Conservation (phyloP, 2,888 invertebrate genomes). For the Esperia sulphurella region DNA sequence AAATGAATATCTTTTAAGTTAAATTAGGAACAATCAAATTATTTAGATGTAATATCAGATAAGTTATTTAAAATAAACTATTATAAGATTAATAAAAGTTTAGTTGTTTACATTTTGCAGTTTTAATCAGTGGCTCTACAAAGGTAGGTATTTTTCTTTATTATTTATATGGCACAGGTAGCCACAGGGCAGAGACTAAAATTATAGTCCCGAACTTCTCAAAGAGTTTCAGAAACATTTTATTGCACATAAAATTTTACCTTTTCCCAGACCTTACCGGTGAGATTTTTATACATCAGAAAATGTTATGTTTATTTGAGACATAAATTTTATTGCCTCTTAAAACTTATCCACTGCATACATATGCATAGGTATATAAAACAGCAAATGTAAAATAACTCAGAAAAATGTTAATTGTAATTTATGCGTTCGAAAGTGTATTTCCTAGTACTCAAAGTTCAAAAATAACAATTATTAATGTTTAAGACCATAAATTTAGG, state of each 20-base stretch:
- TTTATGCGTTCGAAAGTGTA: too few species aligned
- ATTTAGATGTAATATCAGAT: too few species aligned
- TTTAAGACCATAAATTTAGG: too few species aligned
- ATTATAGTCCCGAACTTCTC: conserved; percentile 28
- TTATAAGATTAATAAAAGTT: too few species aligned
- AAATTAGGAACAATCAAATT: too few species aligned
- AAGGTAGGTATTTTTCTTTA: neutral
- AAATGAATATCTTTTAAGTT: too few species aligned
- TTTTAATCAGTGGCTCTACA: too few species aligned
- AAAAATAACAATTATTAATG: too few species aligned
- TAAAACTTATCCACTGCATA: neutral
- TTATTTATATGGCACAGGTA: neutral
- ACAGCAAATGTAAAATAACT: neutral
- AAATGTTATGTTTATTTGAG: conserved; percentile 28
- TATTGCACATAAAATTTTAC: conserved; percentile 32
- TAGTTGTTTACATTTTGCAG: too few species aligned
- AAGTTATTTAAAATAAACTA: too few species aligned
- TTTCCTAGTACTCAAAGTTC: too few species aligned
- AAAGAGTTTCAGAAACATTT: conserved; percentile 31
- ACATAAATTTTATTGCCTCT: conserved; percentile 2
- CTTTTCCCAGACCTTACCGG: conserved; percentile 18
- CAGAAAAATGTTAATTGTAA: too few species aligned
- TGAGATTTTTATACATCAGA: conserved; percentile 25
- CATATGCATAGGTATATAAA: neutral
- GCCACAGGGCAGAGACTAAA: neutral